These are phyloP conservation scores for Megalurothrips usitatus DNA, from an alignment of 2,888 invertebrate genomes.

Conservation along the genomic window DNA sequence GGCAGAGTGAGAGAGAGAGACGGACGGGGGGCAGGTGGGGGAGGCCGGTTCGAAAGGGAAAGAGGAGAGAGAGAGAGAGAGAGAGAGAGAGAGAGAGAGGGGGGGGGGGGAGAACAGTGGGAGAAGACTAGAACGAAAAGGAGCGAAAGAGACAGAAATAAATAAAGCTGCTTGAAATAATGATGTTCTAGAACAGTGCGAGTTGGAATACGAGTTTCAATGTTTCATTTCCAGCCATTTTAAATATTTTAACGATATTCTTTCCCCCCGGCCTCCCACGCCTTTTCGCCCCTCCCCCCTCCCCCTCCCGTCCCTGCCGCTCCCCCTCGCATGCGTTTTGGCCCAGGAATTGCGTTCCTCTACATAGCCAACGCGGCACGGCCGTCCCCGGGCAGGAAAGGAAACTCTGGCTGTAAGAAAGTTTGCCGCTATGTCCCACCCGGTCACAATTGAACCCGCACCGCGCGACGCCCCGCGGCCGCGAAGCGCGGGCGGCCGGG, in stretches of 20 bases:
- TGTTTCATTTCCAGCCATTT: conserved; percentile 17
- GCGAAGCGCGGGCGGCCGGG: too few species aligned
- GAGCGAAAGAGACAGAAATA: conserved; percentile 22
- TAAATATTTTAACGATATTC: conserved; percentile 6
- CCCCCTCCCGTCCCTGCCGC: too few species aligned
- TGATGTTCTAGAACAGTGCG: conserved; percentile 22
- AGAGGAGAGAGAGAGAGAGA: not conserved
- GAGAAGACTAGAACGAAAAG: not conserved
- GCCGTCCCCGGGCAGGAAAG: not conserved
- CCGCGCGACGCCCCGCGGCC: too few species aligned
- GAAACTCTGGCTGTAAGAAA: not conserved
- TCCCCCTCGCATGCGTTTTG: not conserved
- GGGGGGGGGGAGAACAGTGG: not conserved
- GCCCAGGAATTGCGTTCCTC: not conserved
- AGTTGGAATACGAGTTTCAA: conserved; percentile 17
- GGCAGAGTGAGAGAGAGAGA: not conserved
- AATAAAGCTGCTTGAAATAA: conserved; percentile 25
- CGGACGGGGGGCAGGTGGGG: not conserved
- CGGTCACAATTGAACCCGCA: not conserved
- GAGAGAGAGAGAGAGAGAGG: too few species aligned
- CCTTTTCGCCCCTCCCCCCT: too few species aligned
- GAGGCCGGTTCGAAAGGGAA: not conserved
- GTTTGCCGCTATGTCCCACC: not conserved
- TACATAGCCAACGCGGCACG: not conserved
- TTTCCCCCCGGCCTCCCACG: not conserved